Base-by-base conservation (phyloP, 2,113 vertebrate species). In the Maylandia zebra region DNA sequence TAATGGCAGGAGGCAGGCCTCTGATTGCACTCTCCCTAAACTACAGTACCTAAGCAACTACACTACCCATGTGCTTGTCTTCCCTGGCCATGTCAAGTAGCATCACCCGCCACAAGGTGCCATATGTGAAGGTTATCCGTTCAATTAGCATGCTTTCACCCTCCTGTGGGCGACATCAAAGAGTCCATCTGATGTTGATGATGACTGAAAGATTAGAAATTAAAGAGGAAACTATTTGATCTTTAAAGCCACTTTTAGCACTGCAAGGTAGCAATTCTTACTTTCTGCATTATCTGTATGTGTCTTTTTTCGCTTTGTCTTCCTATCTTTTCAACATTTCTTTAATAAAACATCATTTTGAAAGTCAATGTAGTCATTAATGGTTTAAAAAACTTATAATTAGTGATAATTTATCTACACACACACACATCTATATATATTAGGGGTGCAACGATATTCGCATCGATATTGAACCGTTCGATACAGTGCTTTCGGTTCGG, bases 1-100 rank as follows among this genome's bases (percentile, higher is more conserved):
- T 94, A 95, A 96, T 94, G 91, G 87, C 52, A 30, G 41, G 36
- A 90, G 71, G 89, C 89, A 83, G 19, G 19, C 38, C 83, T 86
- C 82, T 85, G 90, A 90, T 88, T 93, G 92, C 84, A 74, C 89
- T 86, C 88, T 83, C 53, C 59, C 84, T 92, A 86, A 71, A 56
- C 89, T 48, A 69, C 76, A 79, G 81, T 34, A 74, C 86, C 50
- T 12, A 81, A 66, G 84, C 55, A 82, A 91, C 94, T 88, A 91
- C 92, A 82, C 76, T 91, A 90, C 90, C 90, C 93, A 90, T 38
- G 34, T 10, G 27, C 45, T 59, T 27, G 7, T 56, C 80, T 30
- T 12, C 34, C 30, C 2, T 3, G 19, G 53, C 76, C 52, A n/a
- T 34, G 22, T 78, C 22, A 2, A 41, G 41, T 82, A 2, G 61